phyloP scores from a whole-genome alignment of 2,888 invertebrate genomes.

The Dryobotodes eremita region DNA sequence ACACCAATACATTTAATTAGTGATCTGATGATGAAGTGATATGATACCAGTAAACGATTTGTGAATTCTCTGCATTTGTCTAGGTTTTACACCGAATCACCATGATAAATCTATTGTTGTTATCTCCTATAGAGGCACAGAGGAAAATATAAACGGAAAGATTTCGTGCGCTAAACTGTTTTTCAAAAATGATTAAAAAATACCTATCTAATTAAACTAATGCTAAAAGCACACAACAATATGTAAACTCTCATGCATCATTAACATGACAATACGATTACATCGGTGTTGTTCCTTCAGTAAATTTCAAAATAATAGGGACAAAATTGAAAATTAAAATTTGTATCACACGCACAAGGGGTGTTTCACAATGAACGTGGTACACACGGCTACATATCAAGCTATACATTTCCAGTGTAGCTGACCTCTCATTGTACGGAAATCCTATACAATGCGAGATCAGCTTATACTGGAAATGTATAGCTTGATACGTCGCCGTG shows the following conservation, averaged over 20 bases:
- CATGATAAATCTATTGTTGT: background rate
- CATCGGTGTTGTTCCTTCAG: background rate
- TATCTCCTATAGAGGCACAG: constrained; percentile 4
- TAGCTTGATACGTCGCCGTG: too few relatives aligned
- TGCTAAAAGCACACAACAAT: constrained; percentile 16
- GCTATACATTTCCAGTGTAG: too few relatives aligned
- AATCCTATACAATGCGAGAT: too few relatives aligned
- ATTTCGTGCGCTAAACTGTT: background rate
- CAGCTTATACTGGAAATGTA: too few relatives aligned
- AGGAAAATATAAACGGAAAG: background rate
- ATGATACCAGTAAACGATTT: background rate
- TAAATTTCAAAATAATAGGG: constrained; percentile 9
- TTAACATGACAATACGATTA: background rate
- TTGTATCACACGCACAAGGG: background rate
- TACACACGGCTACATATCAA: too few relatives aligned
- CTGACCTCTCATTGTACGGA: too few relatives aligned
- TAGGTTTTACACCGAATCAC: background rate
- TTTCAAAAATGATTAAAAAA: constrained; percentile 5
- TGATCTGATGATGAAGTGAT: background rate
- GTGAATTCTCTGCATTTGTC: background rate
- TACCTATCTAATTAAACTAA: constrained; percentile 15
- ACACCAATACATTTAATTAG: constrained; percentile 36
- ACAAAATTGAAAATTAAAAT: background rate
- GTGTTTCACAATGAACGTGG: background rate
- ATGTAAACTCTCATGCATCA: background rate